Percentiles rank a stretch among this genome's conserved stretches.
phyloP scores from a whole-genome alignment of 53 echinoderm and acorn worm species.

The Crossaster papposus region DNA sequence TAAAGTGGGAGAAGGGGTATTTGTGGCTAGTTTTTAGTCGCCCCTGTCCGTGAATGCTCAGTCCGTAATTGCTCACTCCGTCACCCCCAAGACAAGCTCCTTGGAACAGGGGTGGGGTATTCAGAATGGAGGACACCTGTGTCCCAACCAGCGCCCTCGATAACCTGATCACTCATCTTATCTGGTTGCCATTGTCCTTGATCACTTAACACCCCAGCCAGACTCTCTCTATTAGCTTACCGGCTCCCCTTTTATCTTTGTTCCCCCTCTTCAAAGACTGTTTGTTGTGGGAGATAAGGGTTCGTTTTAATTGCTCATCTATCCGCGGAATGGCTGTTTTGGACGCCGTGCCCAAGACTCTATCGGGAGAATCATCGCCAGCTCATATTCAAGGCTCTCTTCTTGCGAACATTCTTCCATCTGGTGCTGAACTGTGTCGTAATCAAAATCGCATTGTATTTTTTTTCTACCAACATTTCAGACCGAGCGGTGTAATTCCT shows the following conservation, averaged over 20 bases:
- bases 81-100: not conserved
- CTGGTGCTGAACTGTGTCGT: not conserved
- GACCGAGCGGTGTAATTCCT: not conserved
- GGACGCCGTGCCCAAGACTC: not conserved
- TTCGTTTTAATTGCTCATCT: not conserved
- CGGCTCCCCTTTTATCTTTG: not conserved
- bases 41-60: not conserved
- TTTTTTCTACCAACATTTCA: not conserved
- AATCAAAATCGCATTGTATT: not conserved
- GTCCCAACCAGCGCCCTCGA: not conserved
- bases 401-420: not conserved
- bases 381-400: not conserved
- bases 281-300: not conserved
- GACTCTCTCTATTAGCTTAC: not conserved
- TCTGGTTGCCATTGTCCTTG: not conserved
- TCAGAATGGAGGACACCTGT: not conserved
- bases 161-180: not conserved
- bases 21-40: not conserved
- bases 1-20: not conserved
- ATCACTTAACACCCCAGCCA: not conserved
- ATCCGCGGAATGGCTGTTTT: not conserved
- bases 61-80: not conserved
- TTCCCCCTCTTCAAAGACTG: not conserved
- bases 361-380: not conserved
- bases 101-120: not conserved